Evolutionary conservation across 2,113 vertebrate genomes (phyloP), one percentile per base, ranked within the genome.

Genomic region (Peromyscus leucopus): DNA sequence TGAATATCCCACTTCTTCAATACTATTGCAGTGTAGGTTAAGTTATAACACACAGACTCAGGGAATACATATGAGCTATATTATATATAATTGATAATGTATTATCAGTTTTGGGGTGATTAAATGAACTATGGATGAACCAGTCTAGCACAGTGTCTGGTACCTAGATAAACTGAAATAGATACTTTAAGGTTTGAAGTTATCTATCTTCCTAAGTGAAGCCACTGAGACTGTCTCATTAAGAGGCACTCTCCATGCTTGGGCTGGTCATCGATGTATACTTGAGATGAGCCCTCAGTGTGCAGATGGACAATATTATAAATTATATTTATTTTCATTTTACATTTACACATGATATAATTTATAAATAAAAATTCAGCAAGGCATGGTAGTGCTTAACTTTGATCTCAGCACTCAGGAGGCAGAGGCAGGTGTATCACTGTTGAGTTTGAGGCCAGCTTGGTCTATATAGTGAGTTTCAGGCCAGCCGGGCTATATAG

Each of bases 291-390:
- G 22, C 13, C 55, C 26, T 10, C 46, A 57, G 22, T 28, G n/a
- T 63, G 59, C 61, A 84, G 63, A 42, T 83, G 10, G 5, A 84
- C 2, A 89, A n/a, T 59, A 59, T n/a, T 3, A n/a, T n/a, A 59
- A n/a, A 59, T 82, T 57, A 13, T 24, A 19, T 57, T 82, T 57
- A 80, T 22, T 59, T 59, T 13, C 10, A 59, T 57, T 51, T 79
- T 51, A 78, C 26, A 78, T 78, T 36, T 88, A 83, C 7, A 67
- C 28, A 39, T 31, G 22, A 7, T 59, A 59, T 42, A 61, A 69
- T 51, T 86, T 90, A 39, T 59, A 92, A 48, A 79, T 85, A 84
- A 89, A 96, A 84, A 28, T 63, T 84, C 26, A 63, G 24, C n/a
- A 28, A 84, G 82, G 22, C 39, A 63, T 39, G 5, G 7, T 28